phyloP scores from a whole-genome alignment of 2,113 vertebrate genomes.

The Regulus satrapa region DNA sequence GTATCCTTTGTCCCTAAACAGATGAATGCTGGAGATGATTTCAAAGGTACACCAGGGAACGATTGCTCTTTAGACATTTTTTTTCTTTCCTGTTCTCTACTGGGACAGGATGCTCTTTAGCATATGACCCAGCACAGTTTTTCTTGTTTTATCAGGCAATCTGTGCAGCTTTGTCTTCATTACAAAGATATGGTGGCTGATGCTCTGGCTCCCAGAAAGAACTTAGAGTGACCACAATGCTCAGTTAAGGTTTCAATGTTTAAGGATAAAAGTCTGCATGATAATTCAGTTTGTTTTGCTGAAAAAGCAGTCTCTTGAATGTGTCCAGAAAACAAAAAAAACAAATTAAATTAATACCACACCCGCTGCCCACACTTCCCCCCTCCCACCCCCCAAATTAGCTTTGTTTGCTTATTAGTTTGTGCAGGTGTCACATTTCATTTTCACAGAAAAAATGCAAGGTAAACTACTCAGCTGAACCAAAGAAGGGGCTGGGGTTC shows the following conservation, averaged over 20 bases:
- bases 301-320: neutral
- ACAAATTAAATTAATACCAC: no score
- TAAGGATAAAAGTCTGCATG: neutral
- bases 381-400: no score
- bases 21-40: neutral
- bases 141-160: neutral
- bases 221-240: neutral
- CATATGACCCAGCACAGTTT: neutral
- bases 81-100: neutral
- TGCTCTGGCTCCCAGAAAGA: neutral
- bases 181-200: neutral
- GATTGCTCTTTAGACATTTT: neutral
- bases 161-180: neutral
- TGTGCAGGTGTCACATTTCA: neutral
- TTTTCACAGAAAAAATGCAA: neutral
- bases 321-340: neutral
- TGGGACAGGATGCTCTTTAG: neutral
- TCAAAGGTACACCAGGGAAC: neutral
- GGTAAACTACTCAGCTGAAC: neutral
- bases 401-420: neutral
- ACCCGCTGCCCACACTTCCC: no score
- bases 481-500: neutral
- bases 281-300: neutral
- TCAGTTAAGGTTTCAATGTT: neutral
- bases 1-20: neutral